phyloP scores from a whole-genome alignment of 2,113 vertebrate genomes.

The Chrysochloris asiatica region DNA sequence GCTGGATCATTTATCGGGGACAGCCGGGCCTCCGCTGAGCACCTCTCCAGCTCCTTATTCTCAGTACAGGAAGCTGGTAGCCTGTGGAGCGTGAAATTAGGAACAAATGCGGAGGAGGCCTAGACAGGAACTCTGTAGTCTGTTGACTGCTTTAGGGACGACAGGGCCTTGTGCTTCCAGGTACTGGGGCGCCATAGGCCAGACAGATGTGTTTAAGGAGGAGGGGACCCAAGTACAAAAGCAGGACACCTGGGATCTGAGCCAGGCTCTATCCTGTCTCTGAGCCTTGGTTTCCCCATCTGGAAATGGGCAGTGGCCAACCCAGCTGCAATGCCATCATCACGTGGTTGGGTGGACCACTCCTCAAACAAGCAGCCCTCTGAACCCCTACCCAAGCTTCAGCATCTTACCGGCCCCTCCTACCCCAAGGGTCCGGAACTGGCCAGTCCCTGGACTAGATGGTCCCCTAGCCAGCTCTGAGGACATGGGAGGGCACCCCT shows the following conservation, averaged over 20 bases:
- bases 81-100: constrained; percentile 85
- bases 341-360: rapidly evolving
- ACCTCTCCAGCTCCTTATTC: constrained; percentile 77
- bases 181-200: too few relatives aligned
- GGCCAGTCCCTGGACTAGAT: rapidly evolving
- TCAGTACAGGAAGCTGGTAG: constrained; percentile 80
- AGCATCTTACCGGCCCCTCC: not conserved
- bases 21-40: constrained; percentile 33
- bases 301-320: rapidly evolving
- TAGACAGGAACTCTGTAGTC: constrained; percentile 86
- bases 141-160: too few relatives aligned
- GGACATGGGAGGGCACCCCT: rapidly evolving
- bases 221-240: not conserved
- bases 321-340: rapidly evolving
- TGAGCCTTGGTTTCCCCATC: not conserved
- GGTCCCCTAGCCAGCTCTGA: rapidly evolving
- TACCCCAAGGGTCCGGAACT: not conserved
- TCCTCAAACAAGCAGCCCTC: not conserved
- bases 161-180: constrained; percentile 77
- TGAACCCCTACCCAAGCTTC: rapidly evolving
- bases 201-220: constrained; percentile 69
- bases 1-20: not conserved
- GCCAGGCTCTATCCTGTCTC: not conserved
- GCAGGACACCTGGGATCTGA: not conserved
- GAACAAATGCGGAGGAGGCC: constrained; percentile 87